Conservation (phyloP, 2,888 invertebrate species). For the Campoplex capitator region DNA sequence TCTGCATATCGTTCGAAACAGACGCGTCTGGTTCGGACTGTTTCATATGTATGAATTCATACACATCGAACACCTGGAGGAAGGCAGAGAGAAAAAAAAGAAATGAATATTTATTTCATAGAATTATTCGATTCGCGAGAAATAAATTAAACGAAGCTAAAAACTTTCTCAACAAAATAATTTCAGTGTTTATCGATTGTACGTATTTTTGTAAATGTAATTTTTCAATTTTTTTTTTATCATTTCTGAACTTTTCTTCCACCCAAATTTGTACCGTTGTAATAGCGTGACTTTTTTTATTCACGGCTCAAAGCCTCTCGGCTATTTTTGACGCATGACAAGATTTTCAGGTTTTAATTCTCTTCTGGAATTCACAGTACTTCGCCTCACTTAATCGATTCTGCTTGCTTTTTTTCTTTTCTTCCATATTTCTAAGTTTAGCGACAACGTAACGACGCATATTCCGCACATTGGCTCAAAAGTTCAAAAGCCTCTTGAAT, state of each 20-base stretch:
- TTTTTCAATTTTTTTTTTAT: no score
- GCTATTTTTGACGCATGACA: slow-evolving; percentile 60
- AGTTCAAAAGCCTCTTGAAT: background rate
- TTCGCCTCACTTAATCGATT: slow-evolving; percentile 36
- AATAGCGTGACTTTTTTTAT: slow-evolving; percentile 26
- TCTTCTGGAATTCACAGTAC: background rate
- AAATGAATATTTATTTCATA: background rate
- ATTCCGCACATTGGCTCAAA: background rate
- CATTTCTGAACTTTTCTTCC: background rate
- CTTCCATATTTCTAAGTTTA: background rate
- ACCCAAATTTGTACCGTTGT: background rate
- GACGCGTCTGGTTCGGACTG: slow-evolving; percentile 41
- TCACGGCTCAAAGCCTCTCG: slow-evolving; percentile 14
- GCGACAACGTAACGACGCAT: background rate
- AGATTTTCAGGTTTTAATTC: slow-evolving; percentile 22
- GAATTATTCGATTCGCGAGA: slow-evolving; percentile 9
- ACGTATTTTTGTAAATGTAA: background rate
- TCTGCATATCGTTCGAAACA: slow-evolving; percentile 18
- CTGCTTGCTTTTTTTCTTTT: background rate
- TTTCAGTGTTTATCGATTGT: background rate
- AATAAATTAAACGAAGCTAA: slow-evolving; percentile 1
- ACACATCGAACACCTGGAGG: slow-evolving; percentile 13
- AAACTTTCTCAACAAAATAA: background rate
- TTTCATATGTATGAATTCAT: background rate
- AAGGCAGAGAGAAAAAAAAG: slow-evolving; percentile 13